A percentile compares a stretch with the other conserved stretches of the same genome.
phyloP scores from a whole-genome alignment of 2,113 vertebrate genomes.

The Condylura cristata region DNA sequence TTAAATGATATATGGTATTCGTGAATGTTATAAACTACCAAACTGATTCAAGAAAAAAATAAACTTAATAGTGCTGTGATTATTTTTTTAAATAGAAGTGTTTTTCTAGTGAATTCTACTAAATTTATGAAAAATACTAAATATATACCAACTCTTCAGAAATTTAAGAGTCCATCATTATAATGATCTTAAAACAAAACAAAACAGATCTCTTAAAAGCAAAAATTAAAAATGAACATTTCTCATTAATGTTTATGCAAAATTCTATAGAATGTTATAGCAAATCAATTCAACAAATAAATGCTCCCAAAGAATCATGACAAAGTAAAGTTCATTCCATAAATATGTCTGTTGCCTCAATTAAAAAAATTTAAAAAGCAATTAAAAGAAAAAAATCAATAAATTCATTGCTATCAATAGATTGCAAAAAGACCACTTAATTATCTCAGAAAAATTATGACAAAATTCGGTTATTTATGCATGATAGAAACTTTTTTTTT shows the following conservation, averaged over 20 bases:
- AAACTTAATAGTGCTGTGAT: neutral
- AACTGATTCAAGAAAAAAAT: slow-evolving; percentile 24
- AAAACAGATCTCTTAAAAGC: neutral
- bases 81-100: neutral
- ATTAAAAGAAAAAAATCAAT: neutral
- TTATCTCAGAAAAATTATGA: neutral
- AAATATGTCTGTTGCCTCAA: neutral
- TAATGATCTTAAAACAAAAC: neutral
- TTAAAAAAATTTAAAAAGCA: too few relatives aligned
- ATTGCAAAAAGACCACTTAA: neutral
- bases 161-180: neutral
- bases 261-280: neutral
- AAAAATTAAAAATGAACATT: neutral
- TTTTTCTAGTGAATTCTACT: neutral
- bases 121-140: neutral
- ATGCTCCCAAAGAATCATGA: neutral
- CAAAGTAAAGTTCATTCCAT: neutral
- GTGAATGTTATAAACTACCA: slow-evolving; percentile 12
- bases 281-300: neutral
- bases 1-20: neutral
- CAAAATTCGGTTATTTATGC: neutral
- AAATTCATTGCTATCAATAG: neutral
- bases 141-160: neutral
- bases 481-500: neutral
- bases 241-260: neutral